Evolutionary conservation across 1,140 invertebrate species (phyloP).

Genomic region (Pogonomyrmex barbatus): DNA sequence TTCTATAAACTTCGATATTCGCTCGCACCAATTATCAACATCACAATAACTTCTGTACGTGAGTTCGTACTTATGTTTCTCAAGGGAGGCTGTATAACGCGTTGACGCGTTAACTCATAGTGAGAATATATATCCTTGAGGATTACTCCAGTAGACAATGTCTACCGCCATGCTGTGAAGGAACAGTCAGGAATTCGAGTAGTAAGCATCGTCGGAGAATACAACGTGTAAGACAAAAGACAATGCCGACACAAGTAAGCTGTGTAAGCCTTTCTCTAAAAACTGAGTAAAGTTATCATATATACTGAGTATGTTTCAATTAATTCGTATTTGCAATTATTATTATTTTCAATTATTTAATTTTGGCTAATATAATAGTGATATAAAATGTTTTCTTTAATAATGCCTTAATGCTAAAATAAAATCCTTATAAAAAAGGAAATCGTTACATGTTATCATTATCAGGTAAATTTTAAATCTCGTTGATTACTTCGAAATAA

Average conservation of each 20-base stretch:
- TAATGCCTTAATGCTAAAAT: not conserved
- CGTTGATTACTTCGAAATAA: conserved; percentile 1
- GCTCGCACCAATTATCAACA: not conserved
- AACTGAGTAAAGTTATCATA: not conserved
- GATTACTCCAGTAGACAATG: conserved; percentile 42
- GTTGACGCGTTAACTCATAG: conserved; percentile 60
- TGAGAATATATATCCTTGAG: conserved; percentile 59
- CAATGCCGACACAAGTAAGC: not conserved
- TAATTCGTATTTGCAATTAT: not conserved
- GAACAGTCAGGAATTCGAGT: conserved; percentile 27
- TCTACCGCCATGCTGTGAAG: conserved; percentile 1
- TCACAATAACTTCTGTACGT: conserved; percentile 48
- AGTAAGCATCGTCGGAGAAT: conserved; percentile 11
- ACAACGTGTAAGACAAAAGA: conserved; percentile 10
- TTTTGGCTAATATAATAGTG: not conserved
- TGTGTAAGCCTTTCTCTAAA: not conserved
- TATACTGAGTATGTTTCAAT: not conserved
- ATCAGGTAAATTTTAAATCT: not conserved
- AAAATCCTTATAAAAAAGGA: not conserved
- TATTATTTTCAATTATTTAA: not conserved
- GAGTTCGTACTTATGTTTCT: conserved; percentile 54
- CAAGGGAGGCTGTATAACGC: conserved; percentile 50
- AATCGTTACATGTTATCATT: not conserved
- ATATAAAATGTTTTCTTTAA: not conserved
- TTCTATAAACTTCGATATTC: conserved; percentile 51